These are phyloP conservation scores for Flabesymbios commensalis DNA, from an alignment of 2,888 invertebrate genomes.

Conservation along the genomic window DNA sequence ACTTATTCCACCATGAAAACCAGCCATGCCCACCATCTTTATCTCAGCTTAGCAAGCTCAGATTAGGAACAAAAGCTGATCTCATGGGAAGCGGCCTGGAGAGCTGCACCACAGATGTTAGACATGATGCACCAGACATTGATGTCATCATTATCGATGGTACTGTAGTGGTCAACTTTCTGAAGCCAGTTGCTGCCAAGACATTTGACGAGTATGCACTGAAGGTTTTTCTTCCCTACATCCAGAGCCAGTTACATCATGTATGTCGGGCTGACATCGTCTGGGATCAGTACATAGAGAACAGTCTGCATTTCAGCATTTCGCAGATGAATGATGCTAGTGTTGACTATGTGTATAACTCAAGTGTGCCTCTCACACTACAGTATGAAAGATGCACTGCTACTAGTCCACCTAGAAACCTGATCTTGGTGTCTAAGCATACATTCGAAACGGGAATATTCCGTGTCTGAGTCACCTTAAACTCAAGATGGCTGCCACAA, in stretches of 20 bases:
- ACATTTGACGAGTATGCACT: too few species aligned
- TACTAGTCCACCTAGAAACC: too few species aligned
- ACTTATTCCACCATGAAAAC: conserved; percentile 22
- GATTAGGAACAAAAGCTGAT: conserved; percentile 16
- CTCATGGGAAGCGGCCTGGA: conserved; percentile 2
- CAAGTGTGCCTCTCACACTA: too few species aligned
- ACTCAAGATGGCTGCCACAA: too few species aligned
- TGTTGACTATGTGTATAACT: too few species aligned
- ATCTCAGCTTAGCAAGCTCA: conserved; percentile 3
- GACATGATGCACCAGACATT: background rate
- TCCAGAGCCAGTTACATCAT: conserved; percentile 2
- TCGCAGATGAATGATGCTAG: too few species aligned
- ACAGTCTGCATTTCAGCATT: too few species aligned
- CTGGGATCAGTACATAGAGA: conserved; percentile 20
- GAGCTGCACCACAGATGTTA: background rate
- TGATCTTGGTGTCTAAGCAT: too few species aligned
- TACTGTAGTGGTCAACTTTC: background rate
- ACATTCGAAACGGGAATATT: too few species aligned
- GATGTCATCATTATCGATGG: conserved; percentile 6
- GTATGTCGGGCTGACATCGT: conserved; percentile 18
- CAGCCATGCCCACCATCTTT: conserved; percentile 21
- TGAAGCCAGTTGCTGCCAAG: background rate
- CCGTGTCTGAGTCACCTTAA: too few species aligned
- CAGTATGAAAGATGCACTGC: too few species aligned
- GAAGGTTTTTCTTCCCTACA: conserved; percentile 16